phyloP scores from a whole-genome alignment of 64 coral and sea anemone genomes.

The Stylophora pistillata region DNA sequence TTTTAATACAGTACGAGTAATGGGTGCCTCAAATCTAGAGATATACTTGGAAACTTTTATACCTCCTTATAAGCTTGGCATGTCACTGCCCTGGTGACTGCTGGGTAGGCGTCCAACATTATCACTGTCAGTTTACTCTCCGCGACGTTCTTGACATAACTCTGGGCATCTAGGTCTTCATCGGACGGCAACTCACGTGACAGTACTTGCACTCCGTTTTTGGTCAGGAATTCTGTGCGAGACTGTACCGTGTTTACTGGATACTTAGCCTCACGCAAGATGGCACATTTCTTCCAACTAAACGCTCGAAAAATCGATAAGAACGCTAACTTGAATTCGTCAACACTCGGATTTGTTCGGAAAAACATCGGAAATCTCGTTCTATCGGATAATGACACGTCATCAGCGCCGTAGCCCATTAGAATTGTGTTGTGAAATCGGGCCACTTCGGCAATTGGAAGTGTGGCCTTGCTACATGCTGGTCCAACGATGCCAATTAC shows the following conservation, averaged over 20 bases:
- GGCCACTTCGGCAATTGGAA: constrained; percentile 70
- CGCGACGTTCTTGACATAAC: constrained; percentile 60
- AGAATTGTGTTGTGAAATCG: constrained; percentile 68
- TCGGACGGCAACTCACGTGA: constrained; percentile 72
- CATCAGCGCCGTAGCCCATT: constrained; percentile 80
- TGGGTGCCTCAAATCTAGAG: not conserved
- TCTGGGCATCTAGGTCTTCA: constrained; percentile 36
- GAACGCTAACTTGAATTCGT: constrained; percentile 76
- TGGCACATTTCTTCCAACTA: constrained; percentile 61
- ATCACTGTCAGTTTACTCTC: constrained; percentile 59
- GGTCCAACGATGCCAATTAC: constrained; percentile 80
- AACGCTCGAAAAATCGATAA: constrained; percentile 59
- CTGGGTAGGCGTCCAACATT: constrained; percentile 70
- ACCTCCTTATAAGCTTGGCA: constrained; percentile 77
- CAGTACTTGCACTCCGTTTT: constrained; percentile 60
- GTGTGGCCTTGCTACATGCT: constrained; percentile 69
- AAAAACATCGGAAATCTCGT: constrained; percentile 73
- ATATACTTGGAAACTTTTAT: not conserved
- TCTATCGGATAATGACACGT: constrained; percentile 74
- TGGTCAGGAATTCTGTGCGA: constrained; percentile 62
- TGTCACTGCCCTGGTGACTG: constrained; percentile 61
- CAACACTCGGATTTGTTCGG: constrained; percentile 74
- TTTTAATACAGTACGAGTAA: too few species aligned
- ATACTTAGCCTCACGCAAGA: constrained; percentile 66
- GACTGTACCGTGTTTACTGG: constrained; percentile 61